phyloP scores from a whole-genome alignment of 2,113 vertebrate genomes.

The Ceyx cyanopectus region DNA sequence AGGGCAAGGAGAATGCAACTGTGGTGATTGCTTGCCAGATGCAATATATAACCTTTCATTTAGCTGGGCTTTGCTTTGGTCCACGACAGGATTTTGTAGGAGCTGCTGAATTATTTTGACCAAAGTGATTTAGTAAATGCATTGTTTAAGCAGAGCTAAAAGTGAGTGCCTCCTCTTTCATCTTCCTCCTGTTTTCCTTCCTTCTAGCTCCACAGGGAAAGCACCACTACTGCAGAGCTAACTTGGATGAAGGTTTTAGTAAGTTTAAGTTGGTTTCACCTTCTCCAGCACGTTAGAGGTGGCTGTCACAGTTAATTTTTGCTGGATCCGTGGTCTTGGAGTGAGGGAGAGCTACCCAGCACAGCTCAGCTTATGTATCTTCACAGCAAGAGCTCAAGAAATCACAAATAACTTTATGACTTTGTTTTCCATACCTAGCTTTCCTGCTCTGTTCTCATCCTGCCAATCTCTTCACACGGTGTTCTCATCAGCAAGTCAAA shows the following conservation, averaged over 20 bases:
- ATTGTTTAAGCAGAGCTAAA: constrained; percentile 6
- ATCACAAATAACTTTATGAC: neutral
- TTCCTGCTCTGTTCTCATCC: neutral
- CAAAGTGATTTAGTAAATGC: neutral
- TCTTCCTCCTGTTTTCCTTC: neutral
- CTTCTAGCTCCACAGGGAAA: neutral
- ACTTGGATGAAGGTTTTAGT: neutral
- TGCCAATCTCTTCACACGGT: neutral
- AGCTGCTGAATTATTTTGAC: constrained; percentile 8
- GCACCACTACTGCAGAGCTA: neutral
- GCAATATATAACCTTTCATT: constrained; percentile 36
- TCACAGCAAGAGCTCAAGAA: neutral
- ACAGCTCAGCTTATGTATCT: neutral
- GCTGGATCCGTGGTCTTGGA: neutral
- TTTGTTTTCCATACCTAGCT: neutral
- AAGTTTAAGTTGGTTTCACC: neutral
- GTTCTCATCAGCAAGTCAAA: neutral
- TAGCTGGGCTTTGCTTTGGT: neutral
- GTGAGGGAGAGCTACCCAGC: neutral
- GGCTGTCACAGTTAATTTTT: neutral
- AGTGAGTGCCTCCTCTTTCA: neutral
- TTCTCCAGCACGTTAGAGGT: neutral
- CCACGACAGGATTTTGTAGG: neutral
- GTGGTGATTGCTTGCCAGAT: constrained; percentile 38
- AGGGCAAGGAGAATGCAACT: constrained; percentile 38